Conservation (phyloP, 2,797 vertebrate genomes). For the Nyctalus aviator region DNA sequence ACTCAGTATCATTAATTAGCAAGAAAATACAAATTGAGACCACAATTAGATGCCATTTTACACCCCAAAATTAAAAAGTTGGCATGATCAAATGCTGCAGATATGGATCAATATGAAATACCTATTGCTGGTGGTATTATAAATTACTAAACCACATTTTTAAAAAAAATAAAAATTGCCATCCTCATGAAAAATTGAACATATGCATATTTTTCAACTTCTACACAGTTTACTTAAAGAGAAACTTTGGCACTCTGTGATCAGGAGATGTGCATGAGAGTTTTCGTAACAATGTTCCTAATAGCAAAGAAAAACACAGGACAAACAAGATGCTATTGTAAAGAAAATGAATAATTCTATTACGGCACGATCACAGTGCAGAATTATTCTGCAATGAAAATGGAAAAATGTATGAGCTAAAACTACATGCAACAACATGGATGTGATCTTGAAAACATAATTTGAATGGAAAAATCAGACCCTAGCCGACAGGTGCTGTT, state of each 20-base stretch:
- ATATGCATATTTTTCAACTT: neutral
- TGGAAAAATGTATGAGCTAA: neutral
- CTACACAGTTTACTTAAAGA: neutral
- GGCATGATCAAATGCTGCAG: neutral
- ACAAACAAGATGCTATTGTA: neutral
- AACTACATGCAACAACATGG: neutral
- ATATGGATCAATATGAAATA: neutral
- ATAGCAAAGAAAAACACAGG: neutral
- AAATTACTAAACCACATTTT: neutral
- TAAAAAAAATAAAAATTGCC: constrained; percentile 47
- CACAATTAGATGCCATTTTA: constrained; percentile 8
- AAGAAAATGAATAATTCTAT: neutral
- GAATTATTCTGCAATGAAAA: neutral
- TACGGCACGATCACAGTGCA: neutral
- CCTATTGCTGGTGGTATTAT: neutral
- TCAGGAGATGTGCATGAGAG: neutral
- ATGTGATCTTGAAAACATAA: neutral
- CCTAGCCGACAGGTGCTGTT: neutral
- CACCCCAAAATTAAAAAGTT: neutral
- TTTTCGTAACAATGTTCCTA: neutral
- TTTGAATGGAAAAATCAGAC: constrained; percentile 26
- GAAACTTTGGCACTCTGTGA: neutral
- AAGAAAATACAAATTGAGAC: constrained; percentile 25
- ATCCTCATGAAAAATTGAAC: constrained; percentile 10
- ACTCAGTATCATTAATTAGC: neutral